Percentiles rank a stretch among this genome's conserved stretches.
These are phyloP conservation scores for Lydus trimaculatus DNA, from an alignment of 2,888 invertebrate species.

Conservation along the genomic window DNA sequence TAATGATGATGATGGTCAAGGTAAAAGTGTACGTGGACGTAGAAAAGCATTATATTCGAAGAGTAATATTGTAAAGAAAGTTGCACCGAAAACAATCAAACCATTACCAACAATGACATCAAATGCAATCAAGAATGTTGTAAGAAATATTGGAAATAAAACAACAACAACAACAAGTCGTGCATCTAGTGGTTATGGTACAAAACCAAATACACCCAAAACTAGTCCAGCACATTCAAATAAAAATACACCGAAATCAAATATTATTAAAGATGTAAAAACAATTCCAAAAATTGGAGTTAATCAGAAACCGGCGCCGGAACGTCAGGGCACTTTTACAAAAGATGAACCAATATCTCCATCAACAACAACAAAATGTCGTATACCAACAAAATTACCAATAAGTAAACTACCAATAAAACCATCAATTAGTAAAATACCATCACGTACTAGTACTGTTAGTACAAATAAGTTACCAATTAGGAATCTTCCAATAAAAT, in stretches of 20 bases:
- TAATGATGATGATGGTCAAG: slow-evolving; percentile 27
- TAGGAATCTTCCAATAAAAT: slow-evolving; percentile 39
- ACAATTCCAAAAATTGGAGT: slow-evolving; percentile 4
- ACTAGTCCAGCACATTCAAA: slow-evolving; percentile 39
- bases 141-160: slow-evolving; percentile 26
- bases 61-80: slow-evolving; percentile 42
- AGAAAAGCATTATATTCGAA: slow-evolving; percentile 71
- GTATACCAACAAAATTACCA: slow-evolving; percentile 28
- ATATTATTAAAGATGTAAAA: not conserved
- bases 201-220: slow-evolving; percentile 37
- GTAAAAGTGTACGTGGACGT: slow-evolving; percentile 64
- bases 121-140: slow-evolving; percentile 56
- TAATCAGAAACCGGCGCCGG: slow-evolving; percentile 60
- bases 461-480: not conserved
- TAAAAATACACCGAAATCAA: slow-evolving; percentile 39
- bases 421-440: slow-evolving; percentile 51
- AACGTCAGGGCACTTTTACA: slow-evolving; percentile 91
- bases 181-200: slow-evolving; percentile 43
- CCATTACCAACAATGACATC: slow-evolving; percentile 52
- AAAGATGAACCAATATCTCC: slow-evolving; percentile 71
- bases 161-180: slow-evolving; percentile 29
- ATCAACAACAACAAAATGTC: slow-evolving; percentile 17
- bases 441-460: slow-evolving; percentile 23
- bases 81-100: slow-evolving; percentile 46
- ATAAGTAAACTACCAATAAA: slow-evolving; percentile 41